A percentile compares a stretch with the other conserved stretches of the same genome.
phyloP scores from a whole-genome alignment of 2,797 vertebrate species.

The Notamacropus eugenii region DNA sequence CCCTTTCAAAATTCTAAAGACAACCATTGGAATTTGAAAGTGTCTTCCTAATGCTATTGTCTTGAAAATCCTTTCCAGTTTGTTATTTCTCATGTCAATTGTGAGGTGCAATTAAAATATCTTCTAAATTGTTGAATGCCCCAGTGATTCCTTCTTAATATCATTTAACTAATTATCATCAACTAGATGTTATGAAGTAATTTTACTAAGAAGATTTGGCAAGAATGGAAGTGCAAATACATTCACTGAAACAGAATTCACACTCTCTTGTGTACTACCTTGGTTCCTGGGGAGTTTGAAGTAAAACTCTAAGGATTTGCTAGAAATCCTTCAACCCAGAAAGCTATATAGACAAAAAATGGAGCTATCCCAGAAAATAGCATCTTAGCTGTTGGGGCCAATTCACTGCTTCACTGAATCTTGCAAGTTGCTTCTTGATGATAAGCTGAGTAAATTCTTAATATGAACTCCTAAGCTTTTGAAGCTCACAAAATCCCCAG shows the following conservation, averaged over 20 bases:
- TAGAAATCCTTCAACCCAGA: background rate
- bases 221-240: background rate
- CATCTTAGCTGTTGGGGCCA: background rate
- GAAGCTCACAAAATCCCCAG: background rate
- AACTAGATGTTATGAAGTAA: background rate
- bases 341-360: background rate
- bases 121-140: background rate
- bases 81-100: background rate
- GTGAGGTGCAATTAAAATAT: background rate
- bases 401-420: background rate
- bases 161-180: background rate
- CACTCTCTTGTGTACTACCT: background rate
- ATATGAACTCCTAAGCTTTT: background rate
- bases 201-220: background rate
- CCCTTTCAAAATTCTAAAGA: background rate
- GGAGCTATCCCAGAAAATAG: background rate
- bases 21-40: background rate
- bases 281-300: background rate
- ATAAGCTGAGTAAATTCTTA: background rate
- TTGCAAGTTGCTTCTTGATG: background rate
- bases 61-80: background rate
- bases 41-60: background rate
- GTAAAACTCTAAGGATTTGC: background rate
- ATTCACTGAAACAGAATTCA: background rate
- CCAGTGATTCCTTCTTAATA: background rate